Base-by-base conservation (phyloP, 2,113 vertebrate species). In the Phoenicopterus ruber region DNA sequence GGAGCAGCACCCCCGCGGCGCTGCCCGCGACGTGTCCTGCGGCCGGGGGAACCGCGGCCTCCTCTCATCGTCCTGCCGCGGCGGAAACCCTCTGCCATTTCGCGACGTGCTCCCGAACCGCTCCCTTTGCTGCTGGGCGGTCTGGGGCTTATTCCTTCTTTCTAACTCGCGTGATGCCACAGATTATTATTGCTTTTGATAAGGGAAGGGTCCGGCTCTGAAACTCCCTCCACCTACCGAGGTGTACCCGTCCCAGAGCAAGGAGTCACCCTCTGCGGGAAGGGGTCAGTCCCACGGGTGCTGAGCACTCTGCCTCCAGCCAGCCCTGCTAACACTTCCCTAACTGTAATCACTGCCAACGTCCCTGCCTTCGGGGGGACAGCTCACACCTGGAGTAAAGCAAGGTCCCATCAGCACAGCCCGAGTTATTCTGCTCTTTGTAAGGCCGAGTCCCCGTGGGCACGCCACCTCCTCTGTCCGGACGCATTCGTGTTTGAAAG, bases 401-500 rank as follows among this genome's bases (percentile, higher is more conserved):
- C 17, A 7, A 7, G 31, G 44, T 34, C 31, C 58, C 11, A 3
- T 3, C 10, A 47, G 19, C 82, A 20, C 49, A 13, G 69, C 14
- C 49, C 7, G 25, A 5, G 29, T 20, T 31, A 8, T 18, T 19
- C 13, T 18, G 47, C 74, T 34, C 28, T 18, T 13, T 10, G 38
- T 8, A 10, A 24, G 46, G 46, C 20, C 5, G 26, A 17, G 50
- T 9, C 20, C 57, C 10, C 6, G 52, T 1, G 12, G 26, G 34
- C 36, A 17, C 11, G 5, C 13, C 6, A 3, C 9, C 25, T 26
- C 32, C 29, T 32, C 70, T 47, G n/a, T 13, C 31, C 13, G 5
- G 47, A 12, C 21, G 3, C 40, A 2, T 6, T 28, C 13, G n/a
- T 7, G 0, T 22, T 5, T 5, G 62, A 47, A 32, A 36, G 46